Base-by-base conservation (phyloP, 2,888 invertebrate species). In the Cheilosia soror region DNA sequence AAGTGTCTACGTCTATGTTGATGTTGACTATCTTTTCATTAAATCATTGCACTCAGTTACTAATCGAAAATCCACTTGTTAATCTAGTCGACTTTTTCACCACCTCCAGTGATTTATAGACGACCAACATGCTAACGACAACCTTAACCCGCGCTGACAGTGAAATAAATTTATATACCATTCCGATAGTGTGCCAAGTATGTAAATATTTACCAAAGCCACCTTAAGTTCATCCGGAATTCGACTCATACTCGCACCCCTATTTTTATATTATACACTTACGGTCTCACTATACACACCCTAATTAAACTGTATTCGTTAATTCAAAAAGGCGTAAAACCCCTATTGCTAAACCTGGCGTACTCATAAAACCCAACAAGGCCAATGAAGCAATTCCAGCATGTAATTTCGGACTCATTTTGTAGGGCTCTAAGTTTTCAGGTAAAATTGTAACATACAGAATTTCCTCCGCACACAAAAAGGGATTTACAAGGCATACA, bases 241-340 rank as follows among this genome's bases (percentile, higher is more conserved):
- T 72, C 65, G 9, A 55, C 20, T 20, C 20, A 20, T 20, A 20
- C 11, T 9, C 58, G 37, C 37, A 57, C 60, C 44, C 37, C 51
- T 25, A 51, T 9, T 13, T 25, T 11, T 13, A 9, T 27, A 13
- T n/a, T 5, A 15, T 9, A 49, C 53, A 29, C n/a, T 2, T 7
- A 13, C 44, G 6, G 20, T 15, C 2, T 4, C 42, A 40, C 20
- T 4, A 11, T 37, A 63, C 44, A 37, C 55, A 73, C 49, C 55
- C 75, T 76, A 81, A 81, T 81, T 81, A 71, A 77, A 77, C 72
- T 53, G 60, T 60, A 51, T 68, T 81, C 63, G 69, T 57, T 71
- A 76, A 81, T 57, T 69, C 81, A 47, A 60, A 66, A 57, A 55
- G 63, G 37, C 58, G 44, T 71, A 77, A 55, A 60, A 31, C 44